phyloP scores from a whole-genome alignment of 2,113 vertebrate genomes.

The Mobula hypostoma region DNA sequence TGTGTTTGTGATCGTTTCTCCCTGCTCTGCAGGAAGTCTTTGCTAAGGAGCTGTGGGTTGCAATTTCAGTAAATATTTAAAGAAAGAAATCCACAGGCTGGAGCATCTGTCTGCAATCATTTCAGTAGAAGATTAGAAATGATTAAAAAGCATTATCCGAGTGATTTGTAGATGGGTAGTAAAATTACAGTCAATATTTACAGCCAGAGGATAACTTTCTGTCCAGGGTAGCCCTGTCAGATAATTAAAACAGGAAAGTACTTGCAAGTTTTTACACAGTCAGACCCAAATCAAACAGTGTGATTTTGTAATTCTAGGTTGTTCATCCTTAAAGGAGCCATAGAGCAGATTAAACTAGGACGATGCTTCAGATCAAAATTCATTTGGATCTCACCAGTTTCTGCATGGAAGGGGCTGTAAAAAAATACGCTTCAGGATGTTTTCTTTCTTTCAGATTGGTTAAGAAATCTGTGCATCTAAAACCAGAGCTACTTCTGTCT shows the following conservation, averaged over 20 bases:
- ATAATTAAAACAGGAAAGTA: background rate
- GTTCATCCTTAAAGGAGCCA: background rate
- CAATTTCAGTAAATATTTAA: background rate
- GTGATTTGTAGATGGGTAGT: background rate
- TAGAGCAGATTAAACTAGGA: background rate
- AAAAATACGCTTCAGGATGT: background rate
- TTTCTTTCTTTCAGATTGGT: background rate
- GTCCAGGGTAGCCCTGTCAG: background rate
- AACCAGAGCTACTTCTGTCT: background rate
- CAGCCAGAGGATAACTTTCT: background rate
- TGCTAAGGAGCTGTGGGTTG: conserved; percentile 13
- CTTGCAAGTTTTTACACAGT: background rate
- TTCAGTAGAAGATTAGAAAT: conserved; percentile 31
- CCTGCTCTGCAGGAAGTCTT: background rate
- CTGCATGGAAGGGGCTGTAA: too few species aligned
- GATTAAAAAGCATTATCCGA: conserved; percentile 9
- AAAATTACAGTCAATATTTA: conserved; percentile 27
- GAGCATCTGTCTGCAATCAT: background rate
- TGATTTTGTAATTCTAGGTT: background rate
- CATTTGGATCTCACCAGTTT: background rate
- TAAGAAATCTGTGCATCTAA: too few species aligned
- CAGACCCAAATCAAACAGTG: background rate
- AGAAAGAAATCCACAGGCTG: conserved; percentile 26
- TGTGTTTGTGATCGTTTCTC: background rate
- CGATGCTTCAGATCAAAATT: background rate